phyloP scores from a whole-genome alignment of 2,113 vertebrate species.

The human region DNA sequence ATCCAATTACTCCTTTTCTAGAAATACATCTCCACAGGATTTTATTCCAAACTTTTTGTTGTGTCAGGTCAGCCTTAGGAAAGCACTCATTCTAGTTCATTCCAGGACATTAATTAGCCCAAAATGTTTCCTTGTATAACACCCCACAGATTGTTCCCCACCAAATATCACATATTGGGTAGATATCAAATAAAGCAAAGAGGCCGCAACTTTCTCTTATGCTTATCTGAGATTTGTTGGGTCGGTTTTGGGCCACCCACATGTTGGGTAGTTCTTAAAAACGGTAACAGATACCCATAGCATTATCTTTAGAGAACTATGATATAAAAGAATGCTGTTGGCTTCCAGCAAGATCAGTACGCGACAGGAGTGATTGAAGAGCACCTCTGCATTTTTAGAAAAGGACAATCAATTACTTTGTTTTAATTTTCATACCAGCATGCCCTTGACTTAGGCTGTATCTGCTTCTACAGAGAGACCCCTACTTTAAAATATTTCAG shows the following conservation, averaged over 20 bases:
- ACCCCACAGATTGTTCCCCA: not conserved
- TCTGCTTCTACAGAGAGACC: not conserved
- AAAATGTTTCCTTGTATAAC: not conserved
- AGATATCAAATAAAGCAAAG: not conserved
- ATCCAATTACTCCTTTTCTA: not conserved
- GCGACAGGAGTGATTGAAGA: not conserved
- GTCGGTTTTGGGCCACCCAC: not conserved
- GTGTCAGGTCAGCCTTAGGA: not conserved
- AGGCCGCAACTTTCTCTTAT: not conserved
- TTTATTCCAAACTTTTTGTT: not conserved
- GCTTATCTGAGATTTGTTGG: not conserved
- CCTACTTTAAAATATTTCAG: not conserved
- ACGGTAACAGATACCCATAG: not conserved
- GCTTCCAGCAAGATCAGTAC: not conserved
- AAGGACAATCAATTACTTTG: not conserved
- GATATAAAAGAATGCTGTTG: not conserved
- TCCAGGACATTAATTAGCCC: not conserved
- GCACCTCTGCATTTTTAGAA: not conserved
- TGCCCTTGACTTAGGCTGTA: not conserved
- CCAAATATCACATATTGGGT: not conserved
- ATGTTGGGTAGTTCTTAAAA: not conserved
- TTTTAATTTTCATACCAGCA: not conserved
- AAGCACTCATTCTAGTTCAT: not conserved
- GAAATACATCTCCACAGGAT: not conserved
- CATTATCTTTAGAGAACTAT: not conserved